phyloP scores from a whole-genome alignment of 2,113 vertebrate species.

The Mobula birostris region DNA sequence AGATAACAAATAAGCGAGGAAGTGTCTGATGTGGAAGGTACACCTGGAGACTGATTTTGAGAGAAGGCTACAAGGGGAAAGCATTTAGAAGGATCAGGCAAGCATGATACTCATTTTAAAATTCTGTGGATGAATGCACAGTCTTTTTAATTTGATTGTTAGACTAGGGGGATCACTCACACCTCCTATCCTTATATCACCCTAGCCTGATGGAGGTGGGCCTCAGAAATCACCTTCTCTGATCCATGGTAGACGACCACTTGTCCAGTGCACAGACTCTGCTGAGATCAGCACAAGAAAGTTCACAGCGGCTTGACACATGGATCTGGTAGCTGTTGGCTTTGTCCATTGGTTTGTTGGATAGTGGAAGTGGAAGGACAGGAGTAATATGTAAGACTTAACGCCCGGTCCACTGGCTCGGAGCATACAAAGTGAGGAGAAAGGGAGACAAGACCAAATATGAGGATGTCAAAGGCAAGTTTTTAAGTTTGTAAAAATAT shows the following conservation, averaged over 20 bases:
- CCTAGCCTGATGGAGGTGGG: not conserved
- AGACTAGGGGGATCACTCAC: not conserved
- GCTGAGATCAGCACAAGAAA: not conserved
- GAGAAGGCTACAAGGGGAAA: too few species aligned
- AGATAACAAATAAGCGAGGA: too few species aligned
- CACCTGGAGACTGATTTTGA: too few species aligned
- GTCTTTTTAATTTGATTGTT: not conserved
- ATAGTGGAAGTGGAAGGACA: too few species aligned
- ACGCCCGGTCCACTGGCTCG: not conserved
- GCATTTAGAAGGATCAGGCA: not conserved
- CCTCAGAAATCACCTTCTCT: accelerated
- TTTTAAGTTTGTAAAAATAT: too few species aligned
- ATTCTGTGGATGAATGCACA: not conserved
- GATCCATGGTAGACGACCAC: not conserved
- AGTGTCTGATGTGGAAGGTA: too few species aligned
- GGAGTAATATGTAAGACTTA: not conserved
- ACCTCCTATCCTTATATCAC: not conserved
- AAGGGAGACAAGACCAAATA: not conserved
- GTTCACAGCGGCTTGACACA: not conserved
- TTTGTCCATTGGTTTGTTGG: too few species aligned
- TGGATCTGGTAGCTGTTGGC: not conserved
- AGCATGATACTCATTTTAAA: not conserved
- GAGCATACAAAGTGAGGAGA: not conserved
- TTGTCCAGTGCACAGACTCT: not conserved
- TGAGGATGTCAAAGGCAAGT: too few species aligned